Evolutionary conservation across 2,888 invertebrate genomes (phyloP).

Genomic region (Melinaea marsaeus): DNA sequence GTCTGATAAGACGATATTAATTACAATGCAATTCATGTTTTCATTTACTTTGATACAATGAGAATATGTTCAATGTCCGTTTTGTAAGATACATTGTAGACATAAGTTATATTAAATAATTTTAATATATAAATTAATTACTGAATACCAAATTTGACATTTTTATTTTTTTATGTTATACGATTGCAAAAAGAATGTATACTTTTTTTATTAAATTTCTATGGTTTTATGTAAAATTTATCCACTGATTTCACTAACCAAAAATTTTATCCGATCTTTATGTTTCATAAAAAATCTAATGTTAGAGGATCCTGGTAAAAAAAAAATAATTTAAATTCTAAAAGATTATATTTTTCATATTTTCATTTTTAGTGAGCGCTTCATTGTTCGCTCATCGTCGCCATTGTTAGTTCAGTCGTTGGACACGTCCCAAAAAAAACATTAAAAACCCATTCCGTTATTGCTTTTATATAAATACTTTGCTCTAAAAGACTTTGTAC

Average conservation of each 20-base stretch:
- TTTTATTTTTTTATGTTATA: too few species aligned
- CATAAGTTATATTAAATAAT: background rate
- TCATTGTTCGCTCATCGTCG: constrained; percentile 11
- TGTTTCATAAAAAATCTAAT: too few species aligned
- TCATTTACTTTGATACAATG: background rate
- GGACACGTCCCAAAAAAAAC: constrained; percentile 23
- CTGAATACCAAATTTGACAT: too few species aligned
- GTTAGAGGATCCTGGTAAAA: background rate
- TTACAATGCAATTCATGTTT: constrained; percentile 17
- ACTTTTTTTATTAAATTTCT: too few species aligned
- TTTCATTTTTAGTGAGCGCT: constrained; percentile 14
- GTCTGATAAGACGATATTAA: constrained; percentile 22
- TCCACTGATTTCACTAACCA: background rate
- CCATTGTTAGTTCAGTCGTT: constrained; percentile 19
- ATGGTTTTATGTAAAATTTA: too few species aligned
- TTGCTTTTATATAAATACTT: constrained; percentile 12
- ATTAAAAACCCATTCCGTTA: constrained; percentile 15
- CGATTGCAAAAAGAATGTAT: too few species aligned
- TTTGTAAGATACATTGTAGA: constrained; percentile 3
- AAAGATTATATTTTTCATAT: constrained; percentile 10
- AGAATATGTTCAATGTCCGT: background rate
- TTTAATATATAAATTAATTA: too few species aligned
- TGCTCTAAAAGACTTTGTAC: background rate
- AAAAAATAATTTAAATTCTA: constrained; percentile 3
- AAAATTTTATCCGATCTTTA: background rate